Conservation (phyloP, 2,888 invertebrate species). For the Ophraella communa region DNA sequence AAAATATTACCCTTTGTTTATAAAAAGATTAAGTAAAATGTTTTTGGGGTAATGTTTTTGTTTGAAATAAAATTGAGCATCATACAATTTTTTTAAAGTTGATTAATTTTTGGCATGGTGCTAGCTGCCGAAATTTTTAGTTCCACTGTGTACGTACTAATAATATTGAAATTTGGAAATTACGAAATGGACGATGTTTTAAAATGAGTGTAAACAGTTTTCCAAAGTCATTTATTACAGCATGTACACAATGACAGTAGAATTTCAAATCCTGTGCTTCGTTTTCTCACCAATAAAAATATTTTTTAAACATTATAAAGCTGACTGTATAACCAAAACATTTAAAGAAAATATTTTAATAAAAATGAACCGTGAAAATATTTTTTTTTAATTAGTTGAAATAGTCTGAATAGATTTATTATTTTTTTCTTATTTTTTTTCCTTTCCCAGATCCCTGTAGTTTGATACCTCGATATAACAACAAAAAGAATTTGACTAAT, state of each 20-base stretch:
- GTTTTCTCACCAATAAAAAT: background rate
- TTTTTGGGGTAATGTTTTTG: conserved; percentile 17
- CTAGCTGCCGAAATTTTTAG: conserved; percentile 17
- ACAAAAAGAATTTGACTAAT: no score
- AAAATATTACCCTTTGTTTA: conserved; percentile 12
- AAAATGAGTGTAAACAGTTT: background rate
- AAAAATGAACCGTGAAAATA: background rate
- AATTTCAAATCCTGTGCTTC: conserved; percentile 8
- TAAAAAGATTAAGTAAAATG: background rate
- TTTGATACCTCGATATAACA: background rate
- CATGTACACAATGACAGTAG: conserved; percentile 5
- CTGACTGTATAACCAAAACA: background rate
- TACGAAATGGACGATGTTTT: no score
- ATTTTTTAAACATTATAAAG: background rate
- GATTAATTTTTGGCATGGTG: conserved; percentile 21
- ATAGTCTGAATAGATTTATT: background rate
- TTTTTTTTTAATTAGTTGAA: background rate
- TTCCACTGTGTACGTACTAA: conserved; percentile 6
- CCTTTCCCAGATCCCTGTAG: background rate
- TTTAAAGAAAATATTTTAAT: background rate
- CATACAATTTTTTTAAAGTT: conserved; percentile 8
- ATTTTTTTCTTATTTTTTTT: background rate
- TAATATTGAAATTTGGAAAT: background rate
- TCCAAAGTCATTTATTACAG: background rate
- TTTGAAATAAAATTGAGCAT: conserved; percentile 8